Evolutionary conservation across 2,113 vertebrate genomes (phyloP), one percentile per base, ranked within the genome.

Genomic region (Leucopsar rothschildi): DNA sequence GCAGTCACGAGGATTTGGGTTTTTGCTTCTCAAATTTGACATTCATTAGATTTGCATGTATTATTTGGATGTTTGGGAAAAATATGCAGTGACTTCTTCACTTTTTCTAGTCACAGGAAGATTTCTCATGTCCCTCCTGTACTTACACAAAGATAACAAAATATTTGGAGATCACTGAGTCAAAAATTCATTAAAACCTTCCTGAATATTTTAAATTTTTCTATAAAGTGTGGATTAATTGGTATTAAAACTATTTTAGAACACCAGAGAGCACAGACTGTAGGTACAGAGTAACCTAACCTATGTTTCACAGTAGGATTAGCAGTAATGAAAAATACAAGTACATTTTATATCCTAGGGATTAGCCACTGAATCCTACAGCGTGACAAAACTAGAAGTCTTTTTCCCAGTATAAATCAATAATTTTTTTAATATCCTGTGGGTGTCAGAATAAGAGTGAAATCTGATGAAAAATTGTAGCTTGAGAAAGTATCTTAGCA

Each of bases 1-100:
- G 3, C 25, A 40, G 16, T 37, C 24, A 49, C 8, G 63, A 39
- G 8, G 25, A 44, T 63, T 49, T 88, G 13, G 0, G 4, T 0
- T 21, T 57, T 71, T 86, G 10, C 7, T 8, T 17, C 42, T 57
- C 35, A 64, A 5, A 31, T 12, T 78, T 0, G 0, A 17, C 16
- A 56, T 75, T 18, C 37, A 35, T 47, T 78, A 53, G 24, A 25
- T 52, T 83, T 86, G 6, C 15, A 10, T 65, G 53, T 33, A 25
- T 70, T 80, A 31, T 28, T 73, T 70, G 55, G 16, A 72, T 83
- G 7, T 49, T 82, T 86, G 22, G 31, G 37, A 29, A 82, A 91
- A 89, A 64, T 19, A 37, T 4, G 1, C 33, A 50, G 11, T 33
- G 11, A 49, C 70, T 83, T 71, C 20, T 35, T 64, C 12, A 42